Evolutionary conservation across 2,797 vertebrate species (phyloP).

Genomic region (Erpetoichthys calabaricus): DNA sequence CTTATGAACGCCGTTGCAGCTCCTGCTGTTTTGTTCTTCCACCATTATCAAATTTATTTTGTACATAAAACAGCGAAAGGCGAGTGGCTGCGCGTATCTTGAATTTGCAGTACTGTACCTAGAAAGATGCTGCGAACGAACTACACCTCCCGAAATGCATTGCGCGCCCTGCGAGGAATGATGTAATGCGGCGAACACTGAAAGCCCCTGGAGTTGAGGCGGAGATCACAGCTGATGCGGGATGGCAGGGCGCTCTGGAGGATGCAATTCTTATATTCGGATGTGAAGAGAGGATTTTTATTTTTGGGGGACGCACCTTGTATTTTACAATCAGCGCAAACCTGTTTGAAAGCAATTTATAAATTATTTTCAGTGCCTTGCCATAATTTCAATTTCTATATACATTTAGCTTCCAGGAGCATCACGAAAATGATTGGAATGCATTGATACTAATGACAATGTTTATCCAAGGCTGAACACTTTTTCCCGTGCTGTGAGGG

Average conservation of each 20-base stretch:
- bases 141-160: conserved; percentile 37
- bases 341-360: too few species aligned
- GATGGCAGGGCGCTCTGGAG: conserved; percentile 27
- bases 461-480: neutral
- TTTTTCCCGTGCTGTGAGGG: neutral
- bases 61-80: too few species aligned
- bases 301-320: neutral
- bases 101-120: neutral
- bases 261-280: conserved; percentile 33
- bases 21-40: too few species aligned
- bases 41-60: too few species aligned
- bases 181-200: conserved; percentile 26
- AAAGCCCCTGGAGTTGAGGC: conserved; percentile 8
- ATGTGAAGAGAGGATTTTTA: conserved; percentile 3
- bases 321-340: too few species aligned
- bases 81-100: neutral
- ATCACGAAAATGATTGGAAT: neutral
- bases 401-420: too few species aligned
- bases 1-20: too few species aligned
- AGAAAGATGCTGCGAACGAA: conserved; percentile 6
- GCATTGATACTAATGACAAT: conserved; percentile 6
- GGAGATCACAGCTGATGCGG: conserved; percentile 42
- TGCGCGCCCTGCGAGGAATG: conserved; percentile 7
- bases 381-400: too few species aligned
- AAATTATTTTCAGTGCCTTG: too few species aligned